These are phyloP conservation scores for Pseudochirops cupreus DNA, from an alignment of 2,797 vertebrate genomes.

Conservation along the genomic window DNA sequence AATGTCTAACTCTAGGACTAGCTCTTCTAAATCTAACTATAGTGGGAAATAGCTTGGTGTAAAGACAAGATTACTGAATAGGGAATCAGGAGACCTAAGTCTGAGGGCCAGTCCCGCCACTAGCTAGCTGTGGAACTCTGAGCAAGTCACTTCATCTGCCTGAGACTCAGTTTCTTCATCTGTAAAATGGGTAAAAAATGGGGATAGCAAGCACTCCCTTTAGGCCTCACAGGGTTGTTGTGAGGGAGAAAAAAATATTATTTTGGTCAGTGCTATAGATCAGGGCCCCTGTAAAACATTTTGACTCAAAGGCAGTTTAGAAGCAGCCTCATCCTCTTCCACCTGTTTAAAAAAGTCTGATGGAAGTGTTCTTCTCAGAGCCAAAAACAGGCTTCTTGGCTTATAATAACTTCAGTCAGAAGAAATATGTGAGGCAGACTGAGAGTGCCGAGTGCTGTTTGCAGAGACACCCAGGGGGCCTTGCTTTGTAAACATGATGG, in stretches of 20 bases:
- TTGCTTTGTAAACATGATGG: conserved; percentile 29
- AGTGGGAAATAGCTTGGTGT: neutral
- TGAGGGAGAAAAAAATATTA: neutral
- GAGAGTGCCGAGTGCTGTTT: conserved; percentile 15
- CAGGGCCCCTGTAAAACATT: conserved; percentile 7
- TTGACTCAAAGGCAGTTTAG: conserved; percentile 13
- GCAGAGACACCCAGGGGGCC: conserved; percentile 44
- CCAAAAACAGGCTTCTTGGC: conserved; percentile 50
- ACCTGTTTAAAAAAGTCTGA: neutral
- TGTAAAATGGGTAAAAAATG: neutral
- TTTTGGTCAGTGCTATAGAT: neutral
- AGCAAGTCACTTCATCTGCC: neutral
- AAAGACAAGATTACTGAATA: neutral
- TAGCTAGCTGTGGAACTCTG: neutral
- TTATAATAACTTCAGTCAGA: conserved; percentile 62
- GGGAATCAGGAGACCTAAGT: neutral
- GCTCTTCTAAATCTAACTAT: neutral
- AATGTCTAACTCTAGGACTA: neutral
- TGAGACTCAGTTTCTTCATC: neutral
- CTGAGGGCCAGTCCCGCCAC: conserved; percentile 30
- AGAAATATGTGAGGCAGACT: neutral
- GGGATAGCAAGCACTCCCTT: neutral
- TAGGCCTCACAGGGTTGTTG: neutral
- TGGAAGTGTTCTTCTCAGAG: conserved; percentile 19
- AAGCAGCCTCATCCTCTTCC: neutral